Conservation (phyloP, 2,113 vertebrate genomes). For the Mustela nigripes region DNA sequence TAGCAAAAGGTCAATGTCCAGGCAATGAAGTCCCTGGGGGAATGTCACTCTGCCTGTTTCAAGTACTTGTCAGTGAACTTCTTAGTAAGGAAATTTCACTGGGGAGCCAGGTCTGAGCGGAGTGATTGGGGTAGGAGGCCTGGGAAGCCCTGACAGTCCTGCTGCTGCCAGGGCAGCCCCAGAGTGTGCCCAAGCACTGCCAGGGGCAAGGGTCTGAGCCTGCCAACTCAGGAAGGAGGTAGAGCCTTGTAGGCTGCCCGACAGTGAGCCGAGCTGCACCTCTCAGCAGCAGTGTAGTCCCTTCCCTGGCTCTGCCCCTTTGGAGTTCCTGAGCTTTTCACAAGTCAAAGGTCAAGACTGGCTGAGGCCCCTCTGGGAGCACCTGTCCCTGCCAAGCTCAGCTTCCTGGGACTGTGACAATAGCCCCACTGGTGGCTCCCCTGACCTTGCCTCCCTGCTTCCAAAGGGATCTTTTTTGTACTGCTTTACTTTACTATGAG, state of each 20-base stretch:
- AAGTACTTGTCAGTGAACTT: not conserved
- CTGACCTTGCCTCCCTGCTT: not conserved
- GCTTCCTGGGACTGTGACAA: not conserved
- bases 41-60: not conserved
- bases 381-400: not conserved
- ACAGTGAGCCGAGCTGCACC: not conserved
- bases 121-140: not conserved
- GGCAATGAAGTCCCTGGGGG: not conserved
- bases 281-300: not conserved
- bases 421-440: not conserved
- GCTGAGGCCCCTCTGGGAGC: not conserved
- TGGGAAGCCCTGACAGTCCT: not conserved
- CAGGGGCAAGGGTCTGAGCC: accelerated
- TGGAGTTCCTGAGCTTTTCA: not conserved
- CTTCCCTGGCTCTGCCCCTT: too few relatives aligned
- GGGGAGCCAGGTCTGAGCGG: not conserved
- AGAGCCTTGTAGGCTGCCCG: not conserved
- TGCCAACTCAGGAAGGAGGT: not conserved
- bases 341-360: not conserved
- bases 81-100: not conserved
- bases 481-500: not conserved
- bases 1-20: not conserved
- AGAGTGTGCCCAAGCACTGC: too few relatives aligned
- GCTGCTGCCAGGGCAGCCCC: not conserved
- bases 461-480: not conserved